phyloP scores from a whole-genome alignment of 1,140 invertebrate species.

The Drosophila quadrilineata region DNA sequence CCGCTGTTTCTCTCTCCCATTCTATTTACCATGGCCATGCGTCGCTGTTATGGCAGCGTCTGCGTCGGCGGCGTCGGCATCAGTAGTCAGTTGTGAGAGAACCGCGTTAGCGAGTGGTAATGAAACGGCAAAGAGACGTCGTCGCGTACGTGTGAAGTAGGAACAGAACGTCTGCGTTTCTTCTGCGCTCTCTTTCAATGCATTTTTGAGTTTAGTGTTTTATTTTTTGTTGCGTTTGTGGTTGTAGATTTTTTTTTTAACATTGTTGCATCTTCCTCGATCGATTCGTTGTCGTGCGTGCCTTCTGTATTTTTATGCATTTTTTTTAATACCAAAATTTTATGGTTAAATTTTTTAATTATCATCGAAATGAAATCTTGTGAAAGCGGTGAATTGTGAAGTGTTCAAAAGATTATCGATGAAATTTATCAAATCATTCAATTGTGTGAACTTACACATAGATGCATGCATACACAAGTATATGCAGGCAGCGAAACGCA shows the following conservation, averaged over 20 bases:
- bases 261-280: conserved; percentile 7
- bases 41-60: conserved; percentile 25
- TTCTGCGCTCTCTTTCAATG: neutral
- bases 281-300: conserved; percentile 4
- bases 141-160: neutral
- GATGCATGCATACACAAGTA: neutral
- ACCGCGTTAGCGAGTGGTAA: conserved; percentile 34
- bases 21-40: conserved; percentile 25
- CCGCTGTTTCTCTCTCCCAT: conserved; percentile 4
- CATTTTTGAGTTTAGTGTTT: conserved; percentile 28
- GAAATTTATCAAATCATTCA: no score
- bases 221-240: conserved; percentile 27
- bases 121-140: conserved; percentile 34
- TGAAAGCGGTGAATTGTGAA: no score
- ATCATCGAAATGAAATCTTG: neutral
- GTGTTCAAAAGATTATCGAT: no score
- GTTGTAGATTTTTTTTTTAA: conserved; percentile 30
- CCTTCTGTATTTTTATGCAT: conserved; percentile 2
- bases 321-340: no score
- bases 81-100: conserved; percentile 46
- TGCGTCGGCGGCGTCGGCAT: conserved; percentile 34
- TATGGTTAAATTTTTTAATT: no score
- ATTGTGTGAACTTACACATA: neutral
- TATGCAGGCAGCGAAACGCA: conserved; percentile 43
- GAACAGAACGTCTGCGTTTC: neutral